Conservation (phyloP, 2,113 vertebrate genomes). For the Bubo scandiacus region DNA sequence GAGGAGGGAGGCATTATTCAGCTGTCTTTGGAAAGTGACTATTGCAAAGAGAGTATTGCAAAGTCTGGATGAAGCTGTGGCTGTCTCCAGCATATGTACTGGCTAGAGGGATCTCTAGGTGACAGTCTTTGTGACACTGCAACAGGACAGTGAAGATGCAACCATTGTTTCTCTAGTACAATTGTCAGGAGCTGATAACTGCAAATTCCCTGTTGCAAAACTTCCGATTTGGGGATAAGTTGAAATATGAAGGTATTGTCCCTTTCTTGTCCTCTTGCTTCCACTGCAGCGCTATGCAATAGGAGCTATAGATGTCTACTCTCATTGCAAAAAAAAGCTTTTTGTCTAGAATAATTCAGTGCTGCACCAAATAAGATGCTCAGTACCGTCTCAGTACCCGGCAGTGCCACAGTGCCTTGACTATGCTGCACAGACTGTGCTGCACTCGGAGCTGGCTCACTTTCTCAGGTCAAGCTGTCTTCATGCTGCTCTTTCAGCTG, state of each 20-base stretch:
- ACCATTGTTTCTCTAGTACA: background rate
- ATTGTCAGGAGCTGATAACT: background rate
- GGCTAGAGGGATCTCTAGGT: background rate
- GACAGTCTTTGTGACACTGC: background rate
- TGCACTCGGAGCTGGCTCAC: background rate
- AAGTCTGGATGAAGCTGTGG: background rate
- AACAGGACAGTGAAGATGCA: background rate
- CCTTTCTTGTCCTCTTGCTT: background rate
- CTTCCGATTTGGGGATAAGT: background rate
- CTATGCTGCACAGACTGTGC: background rate
- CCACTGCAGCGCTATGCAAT: accelerated
- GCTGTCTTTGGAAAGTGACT: background rate
- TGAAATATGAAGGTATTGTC: background rate
- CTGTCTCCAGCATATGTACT: background rate
- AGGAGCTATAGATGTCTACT: background rate
- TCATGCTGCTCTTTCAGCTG: background rate
- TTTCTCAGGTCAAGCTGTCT: background rate
- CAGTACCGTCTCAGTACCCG: background rate
- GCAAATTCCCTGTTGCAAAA: background rate
- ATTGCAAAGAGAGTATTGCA: background rate
- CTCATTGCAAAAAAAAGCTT: background rate
- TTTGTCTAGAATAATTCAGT: background rate
- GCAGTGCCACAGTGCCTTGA: background rate
- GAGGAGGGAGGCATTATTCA: background rate
- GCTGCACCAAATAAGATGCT: background rate